These are phyloP conservation scores for Orthonychiurus folsomi DNA, from an alignment of 2,888 invertebrate genomes.

Conservation along the genomic window DNA sequence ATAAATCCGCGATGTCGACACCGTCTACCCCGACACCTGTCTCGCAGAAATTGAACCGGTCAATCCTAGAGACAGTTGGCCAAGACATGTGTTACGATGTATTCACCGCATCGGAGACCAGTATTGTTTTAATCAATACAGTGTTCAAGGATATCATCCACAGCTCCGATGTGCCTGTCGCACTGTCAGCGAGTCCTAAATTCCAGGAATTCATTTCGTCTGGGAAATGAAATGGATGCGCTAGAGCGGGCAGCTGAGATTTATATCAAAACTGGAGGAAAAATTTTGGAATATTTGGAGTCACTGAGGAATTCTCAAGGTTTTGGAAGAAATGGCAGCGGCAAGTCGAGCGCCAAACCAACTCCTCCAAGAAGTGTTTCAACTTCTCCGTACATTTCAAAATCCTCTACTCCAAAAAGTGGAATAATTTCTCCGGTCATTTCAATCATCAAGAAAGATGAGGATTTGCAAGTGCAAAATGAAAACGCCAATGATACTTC, in stretches of 20 bases:
- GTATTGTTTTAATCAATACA: conserved; percentile 15
- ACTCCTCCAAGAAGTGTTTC: no score
- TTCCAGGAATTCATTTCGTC: conserved; percentile 23
- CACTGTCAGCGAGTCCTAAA: conserved; percentile 6
- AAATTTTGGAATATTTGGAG: not conserved
- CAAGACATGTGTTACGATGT: not conserved
- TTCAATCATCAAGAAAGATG: no score
- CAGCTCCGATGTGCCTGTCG: not conserved
- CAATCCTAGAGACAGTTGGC: not conserved
- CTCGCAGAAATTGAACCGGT: not conserved
- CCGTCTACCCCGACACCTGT: not conserved
- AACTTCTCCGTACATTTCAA: no score
- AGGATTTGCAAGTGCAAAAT: no score
- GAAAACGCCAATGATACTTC: no score
- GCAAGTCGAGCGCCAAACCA: no score
- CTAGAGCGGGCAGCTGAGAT: conserved; percentile 16
- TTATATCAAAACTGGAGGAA: not conserved
- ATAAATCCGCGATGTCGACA: not conserved
- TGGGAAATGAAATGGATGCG: conserved; percentile 24
- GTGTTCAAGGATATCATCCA: conserved; percentile 13
- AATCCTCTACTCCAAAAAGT: no score
- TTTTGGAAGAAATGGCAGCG: no score
- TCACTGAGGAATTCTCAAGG: not conserved
- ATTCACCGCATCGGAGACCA: conserved; percentile 15
- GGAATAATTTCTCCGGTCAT: no score